Evolutionary conservation across 1,140 invertebrate species (phyloP).

Genomic region (Meloidogyne exigua): DNA sequence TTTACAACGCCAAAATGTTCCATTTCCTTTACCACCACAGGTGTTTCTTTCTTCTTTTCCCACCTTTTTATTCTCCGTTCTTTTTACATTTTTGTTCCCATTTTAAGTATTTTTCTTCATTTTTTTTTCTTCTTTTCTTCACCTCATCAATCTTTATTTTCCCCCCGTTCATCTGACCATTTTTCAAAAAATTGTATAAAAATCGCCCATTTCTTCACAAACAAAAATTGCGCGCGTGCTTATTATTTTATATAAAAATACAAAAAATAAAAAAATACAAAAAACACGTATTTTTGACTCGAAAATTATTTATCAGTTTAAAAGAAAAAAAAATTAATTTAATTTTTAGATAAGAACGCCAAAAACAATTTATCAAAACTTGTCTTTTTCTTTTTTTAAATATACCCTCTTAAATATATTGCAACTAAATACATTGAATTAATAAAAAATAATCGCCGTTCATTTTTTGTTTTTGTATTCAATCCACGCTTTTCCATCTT

Average conservation of each 20-base stretch:
- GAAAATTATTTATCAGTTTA: not conserved
- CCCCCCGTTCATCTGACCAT: not conserved
- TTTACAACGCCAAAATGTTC: not conserved
- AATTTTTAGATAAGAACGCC: not conserved
- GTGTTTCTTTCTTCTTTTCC: not conserved
- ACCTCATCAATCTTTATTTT: not conserved
- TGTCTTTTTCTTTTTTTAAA: not conserved
- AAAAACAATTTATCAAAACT: not conserved
- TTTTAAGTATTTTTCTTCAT: not conserved
- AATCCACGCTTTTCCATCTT: too few relatives aligned
- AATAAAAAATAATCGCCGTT: too few relatives aligned
- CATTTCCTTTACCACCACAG: not conserved
- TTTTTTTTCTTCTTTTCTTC: not conserved
- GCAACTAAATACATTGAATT: too few relatives aligned
- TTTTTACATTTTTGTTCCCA: slow-evolving; percentile 1
- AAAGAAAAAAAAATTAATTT: not conserved
- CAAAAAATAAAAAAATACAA: not conserved
- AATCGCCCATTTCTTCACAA: not conserved
- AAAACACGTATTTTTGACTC: not conserved
- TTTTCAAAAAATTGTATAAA: not conserved
- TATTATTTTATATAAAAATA: not conserved
- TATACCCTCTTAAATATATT: too few relatives aligned
- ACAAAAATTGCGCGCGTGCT: not conserved
- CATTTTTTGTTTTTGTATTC: too few relatives aligned
- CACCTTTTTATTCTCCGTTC: not conserved